Evolutionary conservation across 1,140 invertebrate species (phyloP).

Genomic region (Pentalonia nigronervosa): DNA sequence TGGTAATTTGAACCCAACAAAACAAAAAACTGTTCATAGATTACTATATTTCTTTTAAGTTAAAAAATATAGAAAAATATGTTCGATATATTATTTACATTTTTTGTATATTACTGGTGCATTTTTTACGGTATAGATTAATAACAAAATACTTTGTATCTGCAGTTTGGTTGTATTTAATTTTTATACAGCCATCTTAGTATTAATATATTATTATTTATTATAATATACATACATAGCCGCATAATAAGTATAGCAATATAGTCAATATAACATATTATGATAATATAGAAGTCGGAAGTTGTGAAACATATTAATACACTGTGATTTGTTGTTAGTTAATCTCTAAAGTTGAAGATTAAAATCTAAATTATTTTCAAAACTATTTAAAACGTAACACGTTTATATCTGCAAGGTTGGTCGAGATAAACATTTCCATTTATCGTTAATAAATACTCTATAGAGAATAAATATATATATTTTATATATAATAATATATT

Average conservation of each 20-base stretch:
- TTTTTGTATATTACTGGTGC: not conserved
- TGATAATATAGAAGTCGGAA: not conserved
- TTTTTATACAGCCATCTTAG: not conserved
- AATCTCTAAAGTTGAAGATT: not conserved
- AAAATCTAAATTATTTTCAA: not conserved
- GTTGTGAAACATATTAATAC: not conserved
- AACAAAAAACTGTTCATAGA: not conserved
- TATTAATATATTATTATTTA: too few species aligned
- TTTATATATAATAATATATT: not conserved
- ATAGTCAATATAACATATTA: not conserved
- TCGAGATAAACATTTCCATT: not conserved
- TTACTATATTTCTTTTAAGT: not conserved
- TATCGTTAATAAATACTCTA: not conserved
- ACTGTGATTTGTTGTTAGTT: not conserved
- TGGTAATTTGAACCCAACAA: not conserved
- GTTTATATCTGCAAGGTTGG: not conserved
- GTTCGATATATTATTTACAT: not conserved
- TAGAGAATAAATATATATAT: not conserved
- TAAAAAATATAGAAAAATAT: not conserved
- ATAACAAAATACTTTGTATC: not conserved
- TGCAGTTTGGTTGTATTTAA: not conserved
- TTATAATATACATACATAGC: not conserved
- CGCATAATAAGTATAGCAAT: too few species aligned
- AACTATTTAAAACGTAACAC: not conserved
- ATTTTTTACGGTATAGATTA: too few species aligned